Percentiles rank a stretch among this genome's conserved stretches.
Evolutionary conservation across 2,797 vertebrate species (phyloP).

Genomic region (Onychomys torridus): DNA sequence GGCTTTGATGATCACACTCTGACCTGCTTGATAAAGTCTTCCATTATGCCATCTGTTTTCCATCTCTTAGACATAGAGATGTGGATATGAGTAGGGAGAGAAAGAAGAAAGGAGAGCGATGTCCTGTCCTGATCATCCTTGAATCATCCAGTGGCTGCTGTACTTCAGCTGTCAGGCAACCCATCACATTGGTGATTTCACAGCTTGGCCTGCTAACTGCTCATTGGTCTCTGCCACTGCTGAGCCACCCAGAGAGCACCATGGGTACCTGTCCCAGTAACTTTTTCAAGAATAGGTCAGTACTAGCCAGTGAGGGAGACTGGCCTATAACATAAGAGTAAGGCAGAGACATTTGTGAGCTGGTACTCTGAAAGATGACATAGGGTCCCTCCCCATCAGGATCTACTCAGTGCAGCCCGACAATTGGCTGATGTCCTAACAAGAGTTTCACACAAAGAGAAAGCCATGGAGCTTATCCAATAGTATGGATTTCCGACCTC

Average conservation of each 20-base stretch:
- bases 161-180: not conserved
- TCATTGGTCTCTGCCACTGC: not conserved
- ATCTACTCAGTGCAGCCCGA: fast-evolving
- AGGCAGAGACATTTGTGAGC: not conserved
- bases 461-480: fast-evolving
- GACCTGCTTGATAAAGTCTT: not conserved
- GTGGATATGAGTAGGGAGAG: not conserved
- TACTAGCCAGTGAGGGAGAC: not conserved
- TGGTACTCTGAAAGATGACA: not conserved
- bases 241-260: not conserved
- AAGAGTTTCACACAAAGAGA: not conserved
- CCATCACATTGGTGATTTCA: not conserved
- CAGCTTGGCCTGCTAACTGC: not conserved
- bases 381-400: fast-evolving
- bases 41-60: not conserved
- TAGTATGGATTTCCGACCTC: too few relatives aligned
- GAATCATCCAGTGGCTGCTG: not conserved
- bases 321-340: too few relatives aligned
- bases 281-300: not conserved
- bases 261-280: not conserved
- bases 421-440: not conserved
- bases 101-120: not conserved
- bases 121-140: not conserved
- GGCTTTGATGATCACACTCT: not conserved
- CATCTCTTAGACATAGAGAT: not conserved